phyloP scores from a whole-genome alignment of 2,797 vertebrate genomes.

The Dromococcyx pavoninus region DNA sequence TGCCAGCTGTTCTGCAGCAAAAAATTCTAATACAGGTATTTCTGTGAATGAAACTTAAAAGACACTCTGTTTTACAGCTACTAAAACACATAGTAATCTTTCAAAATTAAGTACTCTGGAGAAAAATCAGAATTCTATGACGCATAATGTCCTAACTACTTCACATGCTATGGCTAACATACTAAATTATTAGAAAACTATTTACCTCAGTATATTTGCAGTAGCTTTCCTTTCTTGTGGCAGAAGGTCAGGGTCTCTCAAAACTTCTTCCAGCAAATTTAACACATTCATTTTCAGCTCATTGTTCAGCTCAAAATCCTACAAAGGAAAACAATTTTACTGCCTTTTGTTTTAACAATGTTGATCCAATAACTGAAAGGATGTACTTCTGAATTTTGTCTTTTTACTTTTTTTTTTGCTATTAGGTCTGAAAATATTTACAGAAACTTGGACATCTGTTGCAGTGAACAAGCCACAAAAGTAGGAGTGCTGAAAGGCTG shows the following conservation, averaged over 20 bases:
- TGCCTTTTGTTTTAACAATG: neutral
- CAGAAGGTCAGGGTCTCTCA: constrained; percentile 94
- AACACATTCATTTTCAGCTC: constrained; percentile 93
- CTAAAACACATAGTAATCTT: neutral
- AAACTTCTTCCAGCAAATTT: constrained; percentile 92
- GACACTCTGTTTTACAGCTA: neutral
- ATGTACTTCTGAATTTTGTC: neutral
- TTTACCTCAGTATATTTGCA: constrained; percentile 91
- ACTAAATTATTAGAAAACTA: neutral
- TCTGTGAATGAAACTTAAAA: neutral
- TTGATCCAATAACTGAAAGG: neutral
- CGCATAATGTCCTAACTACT: neutral
- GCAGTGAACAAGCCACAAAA: neutral
- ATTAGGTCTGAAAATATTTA: neutral
- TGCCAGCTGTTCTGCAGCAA: neutral
- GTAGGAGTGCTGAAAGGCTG: neutral
- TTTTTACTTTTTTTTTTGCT: too few species aligned
- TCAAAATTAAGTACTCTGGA: neutral
- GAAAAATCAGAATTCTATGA: neutral
- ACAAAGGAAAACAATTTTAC: constrained; percentile 16
- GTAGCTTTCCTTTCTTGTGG: constrained; percentile 97
- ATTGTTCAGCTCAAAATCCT: constrained; percentile 95
- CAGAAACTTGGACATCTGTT: neutral
- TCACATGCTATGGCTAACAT: neutral
- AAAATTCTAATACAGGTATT: neutral